phyloP scores from a whole-genome alignment of 2,888 invertebrate genomes.

The Parnassius orleans region DNA sequence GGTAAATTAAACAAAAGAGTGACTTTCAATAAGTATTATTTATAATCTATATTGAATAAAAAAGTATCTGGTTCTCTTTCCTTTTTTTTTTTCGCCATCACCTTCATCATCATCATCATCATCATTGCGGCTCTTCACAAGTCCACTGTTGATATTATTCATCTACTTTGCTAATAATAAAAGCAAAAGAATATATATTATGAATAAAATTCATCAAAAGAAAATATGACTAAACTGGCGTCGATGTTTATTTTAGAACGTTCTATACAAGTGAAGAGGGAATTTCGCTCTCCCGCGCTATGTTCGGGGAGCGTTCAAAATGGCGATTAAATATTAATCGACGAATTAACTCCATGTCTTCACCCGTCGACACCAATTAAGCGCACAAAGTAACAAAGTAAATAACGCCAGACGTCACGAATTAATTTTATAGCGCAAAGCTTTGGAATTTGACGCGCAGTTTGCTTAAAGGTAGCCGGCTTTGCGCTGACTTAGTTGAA shows the following conservation, averaged over 20 bases:
- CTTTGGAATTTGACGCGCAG: slow-evolving; percentile 49
- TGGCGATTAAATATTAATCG: slow-evolving; percentile 75
- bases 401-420: slow-evolving; percentile 62
- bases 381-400: slow-evolving; percentile 76
- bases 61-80: too few relatives aligned
- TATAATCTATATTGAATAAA: too few relatives aligned
- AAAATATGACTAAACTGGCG: slow-evolving; percentile 13
- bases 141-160: too few relatives aligned
- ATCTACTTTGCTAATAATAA: too few relatives aligned
- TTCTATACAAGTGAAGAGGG: slow-evolving; percentile 19
- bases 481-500: slow-evolving; percentile 23
- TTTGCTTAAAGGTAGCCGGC: slow-evolving; percentile 64
- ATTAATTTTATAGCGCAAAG: slow-evolving; percentile 69
- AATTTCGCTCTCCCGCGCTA: slow-evolving; percentile 18
- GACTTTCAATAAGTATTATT: too few relatives aligned
- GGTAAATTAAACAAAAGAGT: too few relatives aligned
- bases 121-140: too few relatives aligned
- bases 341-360: slow-evolving; percentile 76
- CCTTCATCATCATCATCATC: too few relatives aligned
- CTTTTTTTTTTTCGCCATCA: too few relatives aligned
- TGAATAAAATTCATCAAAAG: slow-evolving; percentile 7
- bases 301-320: slow-evolving; percentile 36
- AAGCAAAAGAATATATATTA: background rate
- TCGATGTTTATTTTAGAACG: slow-evolving; percentile 19
- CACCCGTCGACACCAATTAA: slow-evolving; percentile 73